A percentile compares a stretch with the other conserved stretches of the same genome.
Conservation (phyloP, 1,140 invertebrate species). For the Rhizoglyphus robini region DNA sequence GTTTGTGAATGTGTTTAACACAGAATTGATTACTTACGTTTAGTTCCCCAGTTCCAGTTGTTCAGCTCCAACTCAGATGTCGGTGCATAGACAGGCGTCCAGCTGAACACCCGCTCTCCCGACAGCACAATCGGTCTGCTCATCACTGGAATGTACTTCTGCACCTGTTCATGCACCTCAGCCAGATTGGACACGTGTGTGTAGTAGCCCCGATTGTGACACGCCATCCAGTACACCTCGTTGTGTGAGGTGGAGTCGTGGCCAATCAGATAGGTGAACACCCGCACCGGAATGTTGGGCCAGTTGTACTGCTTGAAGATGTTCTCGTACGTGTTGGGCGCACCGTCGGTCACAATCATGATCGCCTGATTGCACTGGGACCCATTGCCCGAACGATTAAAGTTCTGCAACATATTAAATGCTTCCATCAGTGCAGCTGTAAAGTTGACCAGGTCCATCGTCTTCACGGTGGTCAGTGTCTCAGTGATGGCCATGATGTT, state of each 20-base stretch:
- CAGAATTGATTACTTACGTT: slow-evolving; percentile 1
- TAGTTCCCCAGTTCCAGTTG: slow-evolving; percentile 69
- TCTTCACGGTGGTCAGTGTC: slow-evolving; percentile 55
- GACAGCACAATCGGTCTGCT: slow-evolving; percentile 65
- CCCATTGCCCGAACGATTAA: slow-evolving; percentile 42
- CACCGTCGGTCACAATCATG: slow-evolving; percentile 95
- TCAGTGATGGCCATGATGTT: slow-evolving; percentile 72
- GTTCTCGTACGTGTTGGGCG: slow-evolving; percentile 79
- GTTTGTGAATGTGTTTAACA: neutral
- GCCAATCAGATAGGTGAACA: slow-evolving; percentile 96
- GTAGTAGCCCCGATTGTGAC: slow-evolving; percentile 84
- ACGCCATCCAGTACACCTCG: slow-evolving; percentile 94
- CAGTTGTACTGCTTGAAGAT: slow-evolving; percentile 73
- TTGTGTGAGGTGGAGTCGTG: slow-evolving; percentile 77
- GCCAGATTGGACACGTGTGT: slow-evolving; percentile 75
- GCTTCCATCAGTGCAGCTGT: slow-evolving; percentile 71
- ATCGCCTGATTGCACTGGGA: slow-evolving; percentile 92
- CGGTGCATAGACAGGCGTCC: slow-evolving; percentile 85
- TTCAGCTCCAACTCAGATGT: slow-evolving; percentile 67
- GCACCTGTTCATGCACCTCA: slow-evolving; percentile 82
- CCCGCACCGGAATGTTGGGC: slow-evolving; percentile 52
- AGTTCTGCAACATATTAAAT: slow-evolving; percentile 57
- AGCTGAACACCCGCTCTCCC: slow-evolving; percentile 57
- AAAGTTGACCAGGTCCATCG: slow-evolving; percentile 85
- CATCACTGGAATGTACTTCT: slow-evolving; percentile 75